Conservation (phyloP, 2,113 vertebrate species). For the Sialia sialis region DNA sequence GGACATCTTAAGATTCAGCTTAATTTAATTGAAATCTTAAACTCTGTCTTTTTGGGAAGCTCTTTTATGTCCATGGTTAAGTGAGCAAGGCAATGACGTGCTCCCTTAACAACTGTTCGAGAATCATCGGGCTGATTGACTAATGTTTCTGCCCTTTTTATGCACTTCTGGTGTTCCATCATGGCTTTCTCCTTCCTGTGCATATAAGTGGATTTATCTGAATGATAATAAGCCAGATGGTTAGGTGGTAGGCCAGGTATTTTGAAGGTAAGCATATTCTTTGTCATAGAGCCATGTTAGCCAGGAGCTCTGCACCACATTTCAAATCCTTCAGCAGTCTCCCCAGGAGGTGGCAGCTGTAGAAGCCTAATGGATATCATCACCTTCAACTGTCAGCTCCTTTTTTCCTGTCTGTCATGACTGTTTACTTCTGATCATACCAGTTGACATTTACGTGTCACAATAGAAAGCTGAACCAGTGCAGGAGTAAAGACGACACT, state of each 20-base stretch:
- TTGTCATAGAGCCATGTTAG: constrained; percentile 55
- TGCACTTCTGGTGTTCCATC: constrained; percentile 26
- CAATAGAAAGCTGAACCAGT: constrained; percentile 54
- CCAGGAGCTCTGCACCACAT: constrained; percentile 40
- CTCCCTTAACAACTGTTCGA: constrained; percentile 29
- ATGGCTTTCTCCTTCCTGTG: background rate
- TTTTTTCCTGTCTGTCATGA: constrained; percentile 69
- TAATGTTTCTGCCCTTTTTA: constrained; percentile 56
- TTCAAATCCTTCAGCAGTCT: constrained; percentile 64
- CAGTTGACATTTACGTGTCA: constrained; percentile 69
- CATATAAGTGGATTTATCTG: constrained; percentile 25
- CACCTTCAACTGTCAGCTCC: constrained; percentile 69
- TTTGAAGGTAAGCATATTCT: constrained; percentile 67
- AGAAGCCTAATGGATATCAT: constrained; percentile 70
- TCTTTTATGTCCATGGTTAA: constrained; percentile 49
- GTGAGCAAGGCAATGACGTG: constrained; percentile 48
- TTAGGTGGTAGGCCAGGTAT: constrained; percentile 58
- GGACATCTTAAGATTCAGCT: constrained; percentile 28
- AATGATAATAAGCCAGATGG: constrained; percentile 54
- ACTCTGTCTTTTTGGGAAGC: constrained; percentile 28
- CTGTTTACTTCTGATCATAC: constrained; percentile 70
- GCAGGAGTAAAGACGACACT: constrained; percentile 51
- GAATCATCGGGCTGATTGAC: background rate
- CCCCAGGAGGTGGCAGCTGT: constrained; percentile 69
- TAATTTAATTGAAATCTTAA: constrained; percentile 57